A percentile compares a stretch with the other conserved stretches of the same genome.
Evolutionary conservation across 2,888 invertebrate species (phyloP).

Genomic region (Coecobrya sp.): DNA sequence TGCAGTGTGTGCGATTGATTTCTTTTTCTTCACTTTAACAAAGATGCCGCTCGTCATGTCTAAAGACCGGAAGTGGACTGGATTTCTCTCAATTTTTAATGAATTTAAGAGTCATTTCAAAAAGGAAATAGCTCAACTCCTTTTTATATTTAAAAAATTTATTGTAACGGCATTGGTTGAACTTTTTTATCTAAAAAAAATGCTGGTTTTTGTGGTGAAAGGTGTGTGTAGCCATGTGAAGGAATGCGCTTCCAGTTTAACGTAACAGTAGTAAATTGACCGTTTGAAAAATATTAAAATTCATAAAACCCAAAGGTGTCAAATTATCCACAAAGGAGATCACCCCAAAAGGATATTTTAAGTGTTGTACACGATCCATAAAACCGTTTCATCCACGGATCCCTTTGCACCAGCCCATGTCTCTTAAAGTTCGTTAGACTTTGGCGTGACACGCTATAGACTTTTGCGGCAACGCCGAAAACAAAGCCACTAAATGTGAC

Average conservation of each 20-base stretch:
- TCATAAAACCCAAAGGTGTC: conserved; percentile 48
- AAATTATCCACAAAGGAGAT: background rate
- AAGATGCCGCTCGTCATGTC: background rate
- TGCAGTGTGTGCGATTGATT: background rate
- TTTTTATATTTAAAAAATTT: too few relatives aligned
- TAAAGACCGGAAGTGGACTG: background rate
- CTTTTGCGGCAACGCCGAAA: conserved; percentile 46
- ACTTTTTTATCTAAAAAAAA: too few relatives aligned
- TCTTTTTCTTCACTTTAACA: background rate
- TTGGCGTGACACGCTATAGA: background rate
- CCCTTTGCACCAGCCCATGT: background rate
- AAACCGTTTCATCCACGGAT: conserved; percentile 49
- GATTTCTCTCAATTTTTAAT: background rate
- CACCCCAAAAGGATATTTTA: conserved; percentile 37
- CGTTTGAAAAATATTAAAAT: conserved; percentile 57
- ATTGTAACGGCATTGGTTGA: too few relatives aligned
- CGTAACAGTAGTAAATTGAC: conserved; percentile 34
- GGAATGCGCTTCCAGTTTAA: background rate
- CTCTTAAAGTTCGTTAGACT: background rate
- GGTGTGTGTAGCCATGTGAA: too few relatives aligned
- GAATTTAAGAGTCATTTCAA: background rate
- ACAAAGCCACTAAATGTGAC: conserved; percentile 36
- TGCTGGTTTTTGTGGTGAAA: too few relatives aligned
- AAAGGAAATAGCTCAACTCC: too few relatives aligned
- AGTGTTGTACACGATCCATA: background rate